Conservation (phyloP, 2,888 invertebrate species). For the Charanyca ferruginea region DNA sequence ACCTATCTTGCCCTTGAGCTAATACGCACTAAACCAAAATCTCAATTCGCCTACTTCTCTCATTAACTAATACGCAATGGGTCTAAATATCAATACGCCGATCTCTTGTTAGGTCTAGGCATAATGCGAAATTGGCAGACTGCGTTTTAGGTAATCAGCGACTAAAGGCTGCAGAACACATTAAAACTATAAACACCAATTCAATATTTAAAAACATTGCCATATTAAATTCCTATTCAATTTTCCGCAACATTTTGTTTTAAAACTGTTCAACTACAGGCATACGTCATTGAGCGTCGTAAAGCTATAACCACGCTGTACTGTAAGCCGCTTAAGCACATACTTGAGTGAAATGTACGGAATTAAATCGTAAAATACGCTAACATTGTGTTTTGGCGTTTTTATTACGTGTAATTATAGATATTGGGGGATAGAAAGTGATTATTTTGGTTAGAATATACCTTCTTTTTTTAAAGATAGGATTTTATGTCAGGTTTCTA, state of each 20-base stretch:
- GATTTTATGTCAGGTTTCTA: too few species aligned
- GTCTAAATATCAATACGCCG: too few species aligned
- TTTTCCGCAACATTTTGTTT: constrained; percentile 31
- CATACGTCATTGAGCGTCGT: constrained; percentile 48
- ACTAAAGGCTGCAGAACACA: not conserved
- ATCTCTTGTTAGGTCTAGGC: too few species aligned
- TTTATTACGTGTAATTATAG: constrained; percentile 58
- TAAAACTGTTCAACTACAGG: constrained; percentile 33
- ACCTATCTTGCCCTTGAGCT: too few species aligned
- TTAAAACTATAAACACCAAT: not conserved
- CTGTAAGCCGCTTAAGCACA: constrained; percentile 65
- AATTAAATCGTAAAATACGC: constrained; percentile 74
- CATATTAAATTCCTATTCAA: constrained; percentile 21
- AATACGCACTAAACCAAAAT: too few species aligned
- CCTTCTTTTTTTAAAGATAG: too few species aligned
- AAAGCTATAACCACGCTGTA: constrained; percentile 55
- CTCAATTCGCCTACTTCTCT: too few species aligned
- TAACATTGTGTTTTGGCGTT: constrained; percentile 68
- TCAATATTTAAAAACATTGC: constrained; percentile 15
- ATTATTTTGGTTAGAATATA: not conserved
- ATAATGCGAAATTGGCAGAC: too few species aligned
- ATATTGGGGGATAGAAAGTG: constrained; percentile 29
- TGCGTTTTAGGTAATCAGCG: too few species aligned
- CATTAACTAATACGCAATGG: too few species aligned
- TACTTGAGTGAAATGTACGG: constrained; percentile 67